Percentiles rank a stretch among this genome's conserved stretches.
Conservation (phyloP, 2,113 vertebrate species). For the Muntiacus reevesi region DNA sequence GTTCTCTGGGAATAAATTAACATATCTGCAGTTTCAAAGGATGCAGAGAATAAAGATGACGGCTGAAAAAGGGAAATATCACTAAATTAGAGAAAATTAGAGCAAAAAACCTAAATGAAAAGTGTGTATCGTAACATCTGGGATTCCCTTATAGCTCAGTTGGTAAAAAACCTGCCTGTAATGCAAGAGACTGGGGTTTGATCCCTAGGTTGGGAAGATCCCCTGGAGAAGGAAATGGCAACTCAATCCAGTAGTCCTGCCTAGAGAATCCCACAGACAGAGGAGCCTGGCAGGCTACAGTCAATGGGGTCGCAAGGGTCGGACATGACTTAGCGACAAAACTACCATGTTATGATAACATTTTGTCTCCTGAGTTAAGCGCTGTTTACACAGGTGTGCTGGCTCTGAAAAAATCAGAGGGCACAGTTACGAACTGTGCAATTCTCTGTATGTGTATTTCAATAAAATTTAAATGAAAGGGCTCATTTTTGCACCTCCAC, state of each 20-base stretch:
- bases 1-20: neutral
- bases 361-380: neutral
- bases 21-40: conserved; percentile 13
- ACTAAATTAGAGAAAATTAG: conserved; percentile 4
- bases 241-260: neutral
- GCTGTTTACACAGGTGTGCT: neutral
- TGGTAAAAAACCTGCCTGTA: neutral
- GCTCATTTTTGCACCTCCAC: neutral
- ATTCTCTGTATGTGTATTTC: neutral
- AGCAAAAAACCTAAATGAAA: neutral
- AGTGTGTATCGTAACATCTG: neutral
- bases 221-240: neutral
- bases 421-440: neutral
- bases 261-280: neutral
- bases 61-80: neutral
- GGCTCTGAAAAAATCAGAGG: conserved; percentile 12
- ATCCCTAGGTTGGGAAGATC: neutral
- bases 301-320: neutral
- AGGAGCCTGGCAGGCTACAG: neutral
- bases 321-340: neutral
- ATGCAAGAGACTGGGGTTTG: neutral
- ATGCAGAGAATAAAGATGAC: neutral
- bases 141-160: neutral
- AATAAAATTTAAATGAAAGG: conserved; percentile 23
- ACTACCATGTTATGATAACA: neutral